Evolutionary conservation across 2,888 invertebrate genomes (phyloP), one percentile per base, ranked within the genome.

Genomic region (Strigamia maritima): DNA sequence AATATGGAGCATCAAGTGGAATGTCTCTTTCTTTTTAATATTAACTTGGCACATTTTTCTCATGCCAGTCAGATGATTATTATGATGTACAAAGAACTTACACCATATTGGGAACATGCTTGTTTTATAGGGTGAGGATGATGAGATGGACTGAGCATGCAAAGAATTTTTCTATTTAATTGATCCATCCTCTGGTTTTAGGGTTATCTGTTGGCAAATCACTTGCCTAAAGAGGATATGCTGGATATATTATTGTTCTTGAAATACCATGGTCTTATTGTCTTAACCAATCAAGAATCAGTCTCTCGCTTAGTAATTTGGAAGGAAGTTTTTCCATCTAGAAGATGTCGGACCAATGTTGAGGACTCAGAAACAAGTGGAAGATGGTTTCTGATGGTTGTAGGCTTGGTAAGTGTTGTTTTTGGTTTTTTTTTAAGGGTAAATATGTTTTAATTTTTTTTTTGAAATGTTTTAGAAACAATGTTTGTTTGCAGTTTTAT

Each of bases 381-480:
- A 0, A 81, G 85, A 76, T 85, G 84, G 83, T 86, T 85, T 80
- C 80, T 86, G 35, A 81, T 86, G 10, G 81, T 85, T 75, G 84
- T 85, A 6, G 85, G 85, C 22, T 83, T 85, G 84, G 86, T 86
- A 82, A 83, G 84, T 83, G 31, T 24, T 24, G 22, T 49, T 24
- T 79, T 31, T 80, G 16, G 26, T 3, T 28, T 19, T 76, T 19
- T 16, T 24, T 26, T 19, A 14, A n/a, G 22, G 16, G 16, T 14
- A 49, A 14, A 14, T 49, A 49, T 49, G 12, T 12, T 16, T 12
- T 49, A 24, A 19, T 19, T 2, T 60, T 49, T 79, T 79, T 80
- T 80, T 12, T 60, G 60, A n/a, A n/a, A n/a, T n/a, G 76, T 83
- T 83, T 26, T 82, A 86, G 86, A 84, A 84, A 79, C 84, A 85